A percentile compares a stretch with the other conserved stretches of the same genome.
Evolutionary conservation across 2,113 vertebrate species (phyloP).

Genomic region (Crotalus tigris): DNA sequence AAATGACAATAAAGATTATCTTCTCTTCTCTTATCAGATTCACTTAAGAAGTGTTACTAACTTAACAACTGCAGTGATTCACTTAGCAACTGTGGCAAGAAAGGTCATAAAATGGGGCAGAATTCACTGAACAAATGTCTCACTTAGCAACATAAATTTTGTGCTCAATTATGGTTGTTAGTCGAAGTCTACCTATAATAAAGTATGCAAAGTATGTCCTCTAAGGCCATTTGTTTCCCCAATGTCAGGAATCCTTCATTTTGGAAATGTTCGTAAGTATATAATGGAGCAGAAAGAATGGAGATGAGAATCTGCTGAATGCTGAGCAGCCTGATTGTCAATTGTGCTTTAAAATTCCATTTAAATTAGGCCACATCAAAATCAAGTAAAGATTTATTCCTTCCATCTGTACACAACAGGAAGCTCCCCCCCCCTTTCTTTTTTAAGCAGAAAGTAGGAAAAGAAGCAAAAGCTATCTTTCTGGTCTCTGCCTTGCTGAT

Average conservation of each 20-base stretch:
- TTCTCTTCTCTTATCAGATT: no score
- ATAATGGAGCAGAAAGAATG: neutral
- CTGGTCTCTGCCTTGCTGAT: neutral
- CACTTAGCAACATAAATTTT: neutral
- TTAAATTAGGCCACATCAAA: neutral
- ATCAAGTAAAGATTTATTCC: neutral
- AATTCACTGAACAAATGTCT: neutral
- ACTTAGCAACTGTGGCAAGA: neutral
- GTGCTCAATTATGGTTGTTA: neutral
- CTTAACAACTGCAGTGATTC: neutral
- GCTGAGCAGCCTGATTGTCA: neutral
- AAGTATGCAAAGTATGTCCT: neutral
- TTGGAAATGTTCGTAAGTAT: neutral
- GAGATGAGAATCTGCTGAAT: neutral
- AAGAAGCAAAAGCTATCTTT: neutral
- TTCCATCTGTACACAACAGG: neutral
- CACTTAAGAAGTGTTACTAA: no score
- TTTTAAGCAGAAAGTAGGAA: neutral
- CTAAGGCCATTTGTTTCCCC: neutral
- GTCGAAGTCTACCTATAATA: neutral
- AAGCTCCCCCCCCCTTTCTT: neutral
- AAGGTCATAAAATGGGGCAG: neutral
- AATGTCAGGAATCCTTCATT: neutral
- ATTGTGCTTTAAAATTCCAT: neutral
- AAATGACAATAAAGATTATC: no score